Conservation (phyloP, 2,113 vertebrate species). For the Sinocyclocheilus maitianheensis region DNA sequence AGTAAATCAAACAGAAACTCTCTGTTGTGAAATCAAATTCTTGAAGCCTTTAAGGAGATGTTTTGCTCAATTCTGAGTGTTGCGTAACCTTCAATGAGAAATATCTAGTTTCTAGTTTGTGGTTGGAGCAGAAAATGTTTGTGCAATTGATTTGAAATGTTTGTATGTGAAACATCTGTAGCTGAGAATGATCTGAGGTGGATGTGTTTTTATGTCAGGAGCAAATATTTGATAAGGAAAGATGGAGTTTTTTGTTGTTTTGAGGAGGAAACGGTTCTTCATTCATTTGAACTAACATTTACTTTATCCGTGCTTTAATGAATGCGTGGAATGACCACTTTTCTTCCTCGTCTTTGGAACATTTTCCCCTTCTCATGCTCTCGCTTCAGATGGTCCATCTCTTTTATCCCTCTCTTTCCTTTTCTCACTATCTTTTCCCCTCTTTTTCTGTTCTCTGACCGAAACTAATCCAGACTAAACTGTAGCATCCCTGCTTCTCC, state of each 20-base stretch:
- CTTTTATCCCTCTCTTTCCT: slow-evolving; percentile 45
- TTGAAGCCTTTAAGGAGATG: neutral
- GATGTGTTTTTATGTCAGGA: neutral
- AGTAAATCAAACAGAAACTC: neutral
- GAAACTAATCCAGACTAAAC: slow-evolving; percentile 58
- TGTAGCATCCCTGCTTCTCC: slow-evolving; percentile 59
- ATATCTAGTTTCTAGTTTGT: slow-evolving; percentile 8
- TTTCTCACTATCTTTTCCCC: slow-evolving; percentile 14
- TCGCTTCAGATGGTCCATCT: slow-evolving; percentile 44
- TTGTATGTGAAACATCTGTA: slow-evolving; percentile 7
- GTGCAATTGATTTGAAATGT: slow-evolving; percentile 18
- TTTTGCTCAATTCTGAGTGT: no score
- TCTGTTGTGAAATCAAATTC: slow-evolving; percentile 18
- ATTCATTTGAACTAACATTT: slow-evolving; percentile 34
- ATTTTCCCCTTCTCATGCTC: slow-evolving; percentile 35
- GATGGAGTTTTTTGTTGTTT: slow-evolving; percentile 18
- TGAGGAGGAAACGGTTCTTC: neutral
- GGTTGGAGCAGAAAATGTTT: neutral
- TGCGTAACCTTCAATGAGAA: neutral
- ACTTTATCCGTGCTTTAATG: slow-evolving; percentile 40
- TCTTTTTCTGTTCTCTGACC: slow-evolving; percentile 54
- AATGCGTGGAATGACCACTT: slow-evolving; percentile 1
- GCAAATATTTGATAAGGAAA: slow-evolving; percentile 43
- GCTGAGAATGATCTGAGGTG: slow-evolving; percentile 25
- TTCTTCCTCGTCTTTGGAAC: slow-evolving; percentile 39